Evolutionary conservation across 2,888 invertebrate genomes (phyloP).

Genomic region (Nebria salina): DNA sequence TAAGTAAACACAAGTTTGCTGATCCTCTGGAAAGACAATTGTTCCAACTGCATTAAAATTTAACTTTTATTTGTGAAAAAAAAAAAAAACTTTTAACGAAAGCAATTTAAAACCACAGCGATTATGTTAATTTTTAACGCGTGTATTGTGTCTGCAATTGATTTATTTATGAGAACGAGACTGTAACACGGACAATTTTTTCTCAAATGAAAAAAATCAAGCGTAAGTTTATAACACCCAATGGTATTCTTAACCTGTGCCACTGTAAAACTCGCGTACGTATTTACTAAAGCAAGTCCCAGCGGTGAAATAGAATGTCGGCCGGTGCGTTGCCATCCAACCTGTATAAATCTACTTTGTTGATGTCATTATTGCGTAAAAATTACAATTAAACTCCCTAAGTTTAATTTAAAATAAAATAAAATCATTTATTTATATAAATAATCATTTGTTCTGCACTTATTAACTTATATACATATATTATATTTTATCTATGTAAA

Average conservation of each 20-base stretch:
- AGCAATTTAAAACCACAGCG: conserved; percentile 23
- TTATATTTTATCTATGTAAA: too few relatives aligned
- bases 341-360: neutral
- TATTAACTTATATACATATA: too few relatives aligned
- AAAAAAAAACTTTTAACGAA: conserved; percentile 20
- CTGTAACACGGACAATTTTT: neutral
- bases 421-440: too few relatives aligned
- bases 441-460: too few relatives aligned
- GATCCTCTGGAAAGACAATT: neutral
- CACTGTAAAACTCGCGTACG: conserved; percentile 31
- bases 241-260: conserved; percentile 31
- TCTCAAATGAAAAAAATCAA: conserved; percentile 10
- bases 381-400: neutral
- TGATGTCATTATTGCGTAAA: neutral
- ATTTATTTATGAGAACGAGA: conserved; percentile 31
- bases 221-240: conserved; percentile 29
- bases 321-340: neutral
- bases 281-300: conserved; percentile 25
- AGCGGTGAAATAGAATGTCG: conserved; percentile 21
- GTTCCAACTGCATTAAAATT: neutral
- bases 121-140: conserved; percentile 38
- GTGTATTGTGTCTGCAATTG: conserved; percentile 18
- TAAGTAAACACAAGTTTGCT: neutral
- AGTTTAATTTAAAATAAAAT: too few relatives aligned
- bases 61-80: neutral